Conservation (phyloP, 2,797 vertebrate genomes). For the Triplophysa bombifrons region DNA sequence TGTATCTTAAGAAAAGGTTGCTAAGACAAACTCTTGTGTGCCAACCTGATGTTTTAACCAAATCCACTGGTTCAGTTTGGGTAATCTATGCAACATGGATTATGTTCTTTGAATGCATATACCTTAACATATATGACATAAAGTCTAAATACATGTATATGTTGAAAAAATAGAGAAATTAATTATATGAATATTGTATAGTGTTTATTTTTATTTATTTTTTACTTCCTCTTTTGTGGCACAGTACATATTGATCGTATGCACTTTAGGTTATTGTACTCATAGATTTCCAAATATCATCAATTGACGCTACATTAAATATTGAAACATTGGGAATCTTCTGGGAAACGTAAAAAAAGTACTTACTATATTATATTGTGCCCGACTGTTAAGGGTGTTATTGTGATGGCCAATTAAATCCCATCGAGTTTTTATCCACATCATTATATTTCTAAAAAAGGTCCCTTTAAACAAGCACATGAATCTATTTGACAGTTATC, state of each 20-base stretch:
- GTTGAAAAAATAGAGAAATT: slow-evolving; percentile 58
- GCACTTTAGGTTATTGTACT: slow-evolving; percentile 73
- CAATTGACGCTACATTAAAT: slow-evolving; percentile 60
- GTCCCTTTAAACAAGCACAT: slow-evolving; percentile 49
- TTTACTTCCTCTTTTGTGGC: slow-evolving; percentile 65
- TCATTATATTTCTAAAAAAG: slow-evolving; percentile 13
- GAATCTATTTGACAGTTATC: slow-evolving; percentile 25
- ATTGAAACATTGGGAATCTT: slow-evolving; percentile 64
- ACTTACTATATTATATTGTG: slow-evolving; percentile 30
- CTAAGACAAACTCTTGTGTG: slow-evolving; percentile 76
- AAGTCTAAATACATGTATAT: slow-evolving; percentile 66
- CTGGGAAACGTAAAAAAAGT: slow-evolving; percentile 51
- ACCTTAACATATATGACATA: slow-evolving; percentile 70
- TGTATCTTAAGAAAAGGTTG: slow-evolving; percentile 52
- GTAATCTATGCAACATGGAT: slow-evolving; percentile 97
- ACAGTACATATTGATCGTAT: slow-evolving; percentile 66
- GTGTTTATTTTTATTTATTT: slow-evolving; percentile 50
- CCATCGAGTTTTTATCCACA: slow-evolving; percentile 9
- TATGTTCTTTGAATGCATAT: slow-evolving; percentile 76
- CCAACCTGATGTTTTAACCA: slow-evolving; percentile 80
- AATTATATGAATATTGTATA: slow-evolving; percentile 58
- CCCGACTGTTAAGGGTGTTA: slow-evolving; percentile 4
- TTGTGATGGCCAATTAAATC: slow-evolving; percentile 39
- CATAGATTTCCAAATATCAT: slow-evolving; percentile 39
- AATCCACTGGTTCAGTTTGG: slow-evolving; percentile 83